These are phyloP conservation scores for Lathronympha strigana DNA, from an alignment of 2,888 invertebrate genomes.

Conservation along the genomic window DNA sequence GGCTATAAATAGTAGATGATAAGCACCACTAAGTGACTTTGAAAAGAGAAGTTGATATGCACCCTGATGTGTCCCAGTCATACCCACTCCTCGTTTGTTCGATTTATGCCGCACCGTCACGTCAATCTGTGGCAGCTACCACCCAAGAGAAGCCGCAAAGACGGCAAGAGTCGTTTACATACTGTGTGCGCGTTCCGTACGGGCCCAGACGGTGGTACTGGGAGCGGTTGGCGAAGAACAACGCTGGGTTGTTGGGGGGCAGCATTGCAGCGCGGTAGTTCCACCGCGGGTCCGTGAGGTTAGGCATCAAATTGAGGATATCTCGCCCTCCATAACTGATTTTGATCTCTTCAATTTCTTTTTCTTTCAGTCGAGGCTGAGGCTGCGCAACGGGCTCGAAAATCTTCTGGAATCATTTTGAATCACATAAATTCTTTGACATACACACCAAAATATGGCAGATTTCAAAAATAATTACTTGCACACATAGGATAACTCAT, in stretches of 20 bases:
- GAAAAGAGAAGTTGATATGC: conserved; percentile 62
- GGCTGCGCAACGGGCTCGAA: conserved; percentile 75
- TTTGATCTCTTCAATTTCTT: conserved; percentile 69
- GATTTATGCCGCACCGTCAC: conserved; percentile 62
- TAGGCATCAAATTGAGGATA: conserved; percentile 84
- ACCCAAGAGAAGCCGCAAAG: conserved; percentile 81
- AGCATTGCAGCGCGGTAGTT: conserved; percentile 81
- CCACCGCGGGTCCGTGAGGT: conserved; percentile 82
- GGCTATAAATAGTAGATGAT: conserved; percentile 53
- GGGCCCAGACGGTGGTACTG: conserved; percentile 85
- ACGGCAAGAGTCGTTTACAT: conserved; percentile 81
- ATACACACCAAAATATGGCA: background rate
- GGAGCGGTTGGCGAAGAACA: conserved; percentile 86
- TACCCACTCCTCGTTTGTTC: conserved; percentile 72
- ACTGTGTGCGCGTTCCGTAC: conserved; percentile 83
- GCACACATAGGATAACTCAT: conserved; percentile 29
- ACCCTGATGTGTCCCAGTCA: conserved; percentile 76
- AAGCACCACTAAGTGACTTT: conserved; percentile 62
- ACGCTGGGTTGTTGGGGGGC: conserved; percentile 82
- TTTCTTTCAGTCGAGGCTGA: conserved; percentile 74
- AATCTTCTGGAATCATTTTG: conserved; percentile 69
- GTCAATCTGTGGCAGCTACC: conserved; percentile 77
- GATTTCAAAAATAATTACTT: conserved; percentile 10
- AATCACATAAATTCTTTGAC: conserved; percentile 28
- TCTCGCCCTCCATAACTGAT: conserved; percentile 82